Evolutionary conservation across 2,888 invertebrate species (phyloP).

Genomic region (Coleophora flavipennella): DNA sequence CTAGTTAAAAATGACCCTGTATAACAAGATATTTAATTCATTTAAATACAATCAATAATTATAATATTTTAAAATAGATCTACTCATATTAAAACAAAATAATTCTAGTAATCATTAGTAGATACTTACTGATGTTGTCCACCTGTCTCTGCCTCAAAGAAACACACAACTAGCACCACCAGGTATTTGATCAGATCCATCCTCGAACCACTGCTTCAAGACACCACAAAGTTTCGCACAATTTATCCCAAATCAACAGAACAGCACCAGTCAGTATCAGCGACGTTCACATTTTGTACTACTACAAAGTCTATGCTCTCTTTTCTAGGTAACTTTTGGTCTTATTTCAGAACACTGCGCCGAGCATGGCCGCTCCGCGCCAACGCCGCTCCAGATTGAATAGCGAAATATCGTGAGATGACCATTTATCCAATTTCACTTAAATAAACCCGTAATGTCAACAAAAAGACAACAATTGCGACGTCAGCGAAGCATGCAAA

Average conservation of each 20-base stretch:
- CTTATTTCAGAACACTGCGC: conserved; percentile 35
- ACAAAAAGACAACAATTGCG: conserved; percentile 56
- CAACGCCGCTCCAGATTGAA: conserved; percentile 50
- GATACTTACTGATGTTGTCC: conserved; percentile 59
- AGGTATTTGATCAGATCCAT: conserved; percentile 52
- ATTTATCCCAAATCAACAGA: conserved; percentile 23
- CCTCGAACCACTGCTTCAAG: conserved; percentile 7
- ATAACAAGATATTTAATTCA: too few relatives aligned
- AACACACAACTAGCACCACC: conserved; percentile 40
- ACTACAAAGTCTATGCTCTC: conserved; percentile 38
- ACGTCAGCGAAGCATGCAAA: conserved; percentile 41
- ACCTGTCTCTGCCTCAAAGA: conserved; percentile 45
- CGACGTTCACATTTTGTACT: conserved; percentile 52
- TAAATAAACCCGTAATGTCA: conserved; percentile 68
- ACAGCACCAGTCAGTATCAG: conserved; percentile 26
- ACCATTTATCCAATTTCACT: conserved; percentile 72
- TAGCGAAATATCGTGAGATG: conserved; percentile 56
- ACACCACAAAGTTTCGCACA: conserved; percentile 20
- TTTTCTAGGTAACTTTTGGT: conserved; percentile 33
- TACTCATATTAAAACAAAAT: too few relatives aligned
- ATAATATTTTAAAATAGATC: too few relatives aligned
- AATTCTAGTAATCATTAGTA: background rate
- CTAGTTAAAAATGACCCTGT: too few relatives aligned
- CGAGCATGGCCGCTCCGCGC: conserved; percentile 39
- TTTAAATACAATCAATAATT: too few relatives aligned